Percentiles rank a stretch among this genome's conserved stretches.
These are phyloP conservation scores for Morpho achilles DNA, from an alignment of 2,888 invertebrate species.

Conservation along the genomic window DNA sequence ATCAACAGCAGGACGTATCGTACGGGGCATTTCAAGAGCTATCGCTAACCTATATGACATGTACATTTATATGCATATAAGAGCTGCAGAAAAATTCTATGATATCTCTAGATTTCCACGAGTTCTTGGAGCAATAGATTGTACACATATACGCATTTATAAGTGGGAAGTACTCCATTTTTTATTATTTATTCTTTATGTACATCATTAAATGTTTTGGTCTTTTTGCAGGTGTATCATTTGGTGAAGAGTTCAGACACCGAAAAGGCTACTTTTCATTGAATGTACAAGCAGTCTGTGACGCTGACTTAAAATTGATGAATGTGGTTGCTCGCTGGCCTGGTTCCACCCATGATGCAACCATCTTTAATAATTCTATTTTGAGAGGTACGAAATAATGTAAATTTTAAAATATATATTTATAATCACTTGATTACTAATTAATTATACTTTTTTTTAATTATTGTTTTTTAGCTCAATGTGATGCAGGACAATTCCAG, in stretches of 20 bases:
- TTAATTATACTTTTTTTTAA: background rate
- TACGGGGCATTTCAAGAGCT: slow-evolving; percentile 2
- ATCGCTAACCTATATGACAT: slow-evolving; percentile 4
- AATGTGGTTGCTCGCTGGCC: slow-evolving; percentile 5
- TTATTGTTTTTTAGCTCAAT: slow-evolving; percentile 3
- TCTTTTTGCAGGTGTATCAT: background rate
- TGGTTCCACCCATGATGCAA: slow-evolving; percentile 4
- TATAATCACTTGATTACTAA: background rate
- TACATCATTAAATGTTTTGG: background rate
- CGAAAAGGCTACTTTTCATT: slow-evolving; percentile 2
- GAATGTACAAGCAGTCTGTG: slow-evolving; percentile 8
- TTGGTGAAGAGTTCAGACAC: slow-evolving; percentile 6
- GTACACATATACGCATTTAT: slow-evolving; percentile 6
- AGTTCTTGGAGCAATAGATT: slow-evolving; percentile 8
- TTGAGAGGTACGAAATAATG: slow-evolving; percentile 3
- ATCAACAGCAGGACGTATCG: slow-evolving; percentile 1
- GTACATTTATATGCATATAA: slow-evolving; percentile 2
- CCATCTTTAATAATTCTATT: slow-evolving; percentile 3
- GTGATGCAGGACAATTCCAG: slow-evolving; percentile 4
- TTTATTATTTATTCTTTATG: background rate
- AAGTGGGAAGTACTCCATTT: no score
- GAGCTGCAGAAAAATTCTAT: slow-evolving; percentile 5
- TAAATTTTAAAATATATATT: background rate
- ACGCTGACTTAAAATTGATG: slow-evolving; percentile 9
- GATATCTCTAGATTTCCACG: slow-evolving; percentile 5